Evolutionary conservation across 2,113 vertebrate species (phyloP).

Genomic region (Conger conger): DNA sequence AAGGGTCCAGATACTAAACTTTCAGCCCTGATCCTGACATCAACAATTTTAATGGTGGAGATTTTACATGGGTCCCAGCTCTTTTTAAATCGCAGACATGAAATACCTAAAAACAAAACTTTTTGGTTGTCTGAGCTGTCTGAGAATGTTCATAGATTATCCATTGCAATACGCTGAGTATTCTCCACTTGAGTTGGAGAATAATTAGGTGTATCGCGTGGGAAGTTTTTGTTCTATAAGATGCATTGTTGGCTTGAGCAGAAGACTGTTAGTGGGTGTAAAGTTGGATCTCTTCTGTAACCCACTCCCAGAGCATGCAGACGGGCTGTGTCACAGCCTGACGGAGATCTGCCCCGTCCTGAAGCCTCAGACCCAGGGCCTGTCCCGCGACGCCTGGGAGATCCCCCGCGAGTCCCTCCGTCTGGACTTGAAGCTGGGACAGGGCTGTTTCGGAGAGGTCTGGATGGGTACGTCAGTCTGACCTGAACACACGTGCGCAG

Average conservation of each 20-base stretch:
- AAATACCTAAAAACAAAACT: not conserved
- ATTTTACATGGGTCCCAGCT: not conserved
- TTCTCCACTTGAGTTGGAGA: not conserved
- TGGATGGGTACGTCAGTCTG: conserved; percentile 87
- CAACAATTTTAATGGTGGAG: not conserved
- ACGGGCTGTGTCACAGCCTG: conserved; percentile 90
- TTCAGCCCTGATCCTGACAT: not conserved
- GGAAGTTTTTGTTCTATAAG: not conserved
- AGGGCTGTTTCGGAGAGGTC: conserved; percentile 97
- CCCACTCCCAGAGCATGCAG: conserved; percentile 77
- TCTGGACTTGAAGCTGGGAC: conserved; percentile 94
- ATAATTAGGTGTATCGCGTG: not conserved
- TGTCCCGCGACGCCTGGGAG: conserved; percentile 95
- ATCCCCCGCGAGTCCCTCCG: conserved; percentile 89
- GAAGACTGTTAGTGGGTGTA: not conserved
- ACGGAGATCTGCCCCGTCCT: conserved; percentile 87
- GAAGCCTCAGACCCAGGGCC: conserved; percentile 95
- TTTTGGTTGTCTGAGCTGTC: no score
- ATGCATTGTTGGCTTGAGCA: not conserved
- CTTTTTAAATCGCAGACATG: not conserved
- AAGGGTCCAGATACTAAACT: not conserved
- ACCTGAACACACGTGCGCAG: not conserved
- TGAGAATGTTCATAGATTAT: not conserved
- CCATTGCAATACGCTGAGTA: not conserved
- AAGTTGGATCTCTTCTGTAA: no score